phyloP scores from a whole-genome alignment of 2,888 invertebrate genomes.

The Megalurothrips usitatus region DNA sequence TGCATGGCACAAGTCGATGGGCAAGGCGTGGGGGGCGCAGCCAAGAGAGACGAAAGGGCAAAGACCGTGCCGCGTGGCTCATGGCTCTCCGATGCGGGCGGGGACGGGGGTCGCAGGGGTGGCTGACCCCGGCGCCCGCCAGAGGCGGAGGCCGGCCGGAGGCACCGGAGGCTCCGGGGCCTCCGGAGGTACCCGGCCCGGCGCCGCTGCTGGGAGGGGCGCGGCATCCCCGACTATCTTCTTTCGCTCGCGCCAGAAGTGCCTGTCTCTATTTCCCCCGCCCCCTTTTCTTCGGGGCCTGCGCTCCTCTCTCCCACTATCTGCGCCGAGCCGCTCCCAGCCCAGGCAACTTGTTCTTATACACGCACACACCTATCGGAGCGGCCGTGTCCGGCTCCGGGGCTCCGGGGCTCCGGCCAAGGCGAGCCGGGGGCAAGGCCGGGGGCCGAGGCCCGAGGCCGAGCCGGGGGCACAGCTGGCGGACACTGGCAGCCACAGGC shows the following conservation, averaged over 20 bases:
- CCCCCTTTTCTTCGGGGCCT: too few relatives aligned
- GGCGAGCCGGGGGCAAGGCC: neutral
- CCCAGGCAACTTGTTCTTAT: neutral
- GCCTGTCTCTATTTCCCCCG: too few relatives aligned
- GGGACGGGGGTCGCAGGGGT: too few relatives aligned
- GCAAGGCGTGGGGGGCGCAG: neutral
- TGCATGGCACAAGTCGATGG: constrained; percentile 9
- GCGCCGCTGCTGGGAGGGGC: neutral
- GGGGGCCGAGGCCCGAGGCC: neutral
- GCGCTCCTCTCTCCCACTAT: too few relatives aligned
- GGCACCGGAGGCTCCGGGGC: neutral
- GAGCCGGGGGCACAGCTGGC: neutral
- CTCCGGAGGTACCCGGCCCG: neutral
- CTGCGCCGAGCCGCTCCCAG: neutral
- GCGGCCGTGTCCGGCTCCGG: too few relatives aligned
- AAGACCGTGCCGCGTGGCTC: too few relatives aligned
- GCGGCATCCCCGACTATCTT: constrained; percentile 27
- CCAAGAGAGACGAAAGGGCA: neutral
- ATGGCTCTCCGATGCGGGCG: too few relatives aligned
- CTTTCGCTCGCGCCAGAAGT: neutral
- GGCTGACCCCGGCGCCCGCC: neutral
- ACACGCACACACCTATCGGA: neutral
- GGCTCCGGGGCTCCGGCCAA: neutral
- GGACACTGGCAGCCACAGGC: too few relatives aligned
- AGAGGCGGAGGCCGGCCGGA: neutral